Percentiles rank a stretch among this genome's conserved stretches.
Conservation (phyloP, 1,140 invertebrate genomes). For the Listronotus bonariensis region DNA sequence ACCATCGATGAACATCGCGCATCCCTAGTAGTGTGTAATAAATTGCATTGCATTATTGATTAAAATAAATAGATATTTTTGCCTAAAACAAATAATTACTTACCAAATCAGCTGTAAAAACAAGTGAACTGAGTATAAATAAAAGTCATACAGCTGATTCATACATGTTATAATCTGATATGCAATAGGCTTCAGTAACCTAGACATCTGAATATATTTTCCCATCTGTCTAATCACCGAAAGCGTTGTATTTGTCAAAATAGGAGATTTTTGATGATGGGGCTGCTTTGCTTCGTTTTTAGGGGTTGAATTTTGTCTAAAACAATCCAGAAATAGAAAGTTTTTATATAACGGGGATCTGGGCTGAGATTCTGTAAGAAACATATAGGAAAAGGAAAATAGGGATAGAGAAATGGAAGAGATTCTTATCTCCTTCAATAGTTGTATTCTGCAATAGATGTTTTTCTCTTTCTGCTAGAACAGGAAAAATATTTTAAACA, state of each 20-base stretch:
- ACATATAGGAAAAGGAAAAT: too few species aligned
- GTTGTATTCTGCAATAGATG: too few species aligned
- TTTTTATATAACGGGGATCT: neutral
- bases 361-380: too few species aligned
- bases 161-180: conserved; percentile 89
- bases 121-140: conserved; percentile 87
- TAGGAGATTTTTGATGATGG: conserved; percentile 49
- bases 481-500: too few species aligned
- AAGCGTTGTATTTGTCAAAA: conserved; percentile 86
- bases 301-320: conserved; percentile 15
- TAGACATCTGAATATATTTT: conserved; percentile 91
- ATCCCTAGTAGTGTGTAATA: too few species aligned
- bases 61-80: too few species aligned
- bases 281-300: conserved; percentile 57
- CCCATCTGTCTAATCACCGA: conserved; percentile 92
- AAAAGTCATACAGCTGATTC: conserved; percentile 95
- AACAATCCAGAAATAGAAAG: neutral
- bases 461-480: too few species aligned
- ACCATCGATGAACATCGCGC: too few species aligned
- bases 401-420: neutral
- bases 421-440: too few species aligned
- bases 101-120: conserved; percentile 80
- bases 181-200: conserved; percentile 87
- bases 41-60: too few species aligned
- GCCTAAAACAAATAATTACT: too few species aligned